These are phyloP conservation scores for Alca torda DNA, from an alignment of 2,797 vertebrate species.

Conservation along the genomic window DNA sequence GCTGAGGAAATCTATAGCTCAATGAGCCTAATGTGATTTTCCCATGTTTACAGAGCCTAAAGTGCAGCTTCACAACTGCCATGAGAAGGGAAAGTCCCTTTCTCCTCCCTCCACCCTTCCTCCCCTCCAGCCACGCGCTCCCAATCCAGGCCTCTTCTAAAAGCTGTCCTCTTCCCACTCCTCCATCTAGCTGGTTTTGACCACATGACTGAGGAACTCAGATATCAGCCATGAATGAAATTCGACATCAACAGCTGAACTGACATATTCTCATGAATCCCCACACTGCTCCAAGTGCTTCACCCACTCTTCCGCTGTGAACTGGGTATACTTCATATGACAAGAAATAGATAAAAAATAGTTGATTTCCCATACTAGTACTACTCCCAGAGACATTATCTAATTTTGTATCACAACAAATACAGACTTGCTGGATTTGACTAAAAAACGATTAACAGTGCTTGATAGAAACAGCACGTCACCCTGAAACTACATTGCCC, in stretches of 20 bases:
- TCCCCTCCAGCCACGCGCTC: not conserved
- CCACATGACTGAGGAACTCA: not conserved
- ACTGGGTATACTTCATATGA: not conserved
- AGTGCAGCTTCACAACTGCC: not conserved
- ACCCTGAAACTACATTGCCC: not conserved
- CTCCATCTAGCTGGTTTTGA: not conserved
- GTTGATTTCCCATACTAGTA: not conserved
- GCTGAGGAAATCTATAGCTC: conserved; percentile 10
- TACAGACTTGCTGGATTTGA: not conserved
- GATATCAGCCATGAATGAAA: not conserved
- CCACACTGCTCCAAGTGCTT: not conserved
- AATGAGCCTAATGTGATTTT: not conserved
- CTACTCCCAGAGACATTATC: not conserved
- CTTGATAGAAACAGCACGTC: not conserved
- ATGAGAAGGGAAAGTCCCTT: not conserved
- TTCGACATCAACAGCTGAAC: not conserved
- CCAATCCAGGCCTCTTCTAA: not conserved
- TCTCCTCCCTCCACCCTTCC: not conserved
- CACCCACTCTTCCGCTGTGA: not conserved
- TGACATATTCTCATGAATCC: not conserved
- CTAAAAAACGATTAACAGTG: not conserved
- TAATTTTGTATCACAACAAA: not conserved
- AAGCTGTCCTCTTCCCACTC: not conserved
- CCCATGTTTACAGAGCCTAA: not conserved
- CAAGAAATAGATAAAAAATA: not conserved